Conservation (phyloP, 1,140 invertebrate species). For the Drosophila neocordata region DNA sequence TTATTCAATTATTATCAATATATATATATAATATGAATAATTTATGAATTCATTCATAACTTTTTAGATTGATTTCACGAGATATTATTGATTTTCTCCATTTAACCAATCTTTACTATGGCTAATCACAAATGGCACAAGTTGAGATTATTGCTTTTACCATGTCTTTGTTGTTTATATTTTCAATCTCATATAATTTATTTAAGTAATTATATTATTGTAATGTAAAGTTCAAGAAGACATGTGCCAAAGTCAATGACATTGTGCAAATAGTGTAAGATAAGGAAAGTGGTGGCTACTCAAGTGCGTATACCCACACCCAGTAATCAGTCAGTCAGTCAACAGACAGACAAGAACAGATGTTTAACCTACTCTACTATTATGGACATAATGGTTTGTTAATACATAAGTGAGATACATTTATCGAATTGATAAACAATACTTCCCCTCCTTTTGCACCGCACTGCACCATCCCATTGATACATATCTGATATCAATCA, state of each 20-base stretch:
- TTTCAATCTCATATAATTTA: neutral
- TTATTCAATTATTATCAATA: no score
- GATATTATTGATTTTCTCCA: no score
- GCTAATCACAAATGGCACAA: no score
- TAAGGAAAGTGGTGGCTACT: conserved; percentile 19
- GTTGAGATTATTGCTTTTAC: neutral
- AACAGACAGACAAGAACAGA: conserved; percentile 32
- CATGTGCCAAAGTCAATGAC: conserved; percentile 42
- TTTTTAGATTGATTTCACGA: no score
- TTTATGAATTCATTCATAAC: no score
- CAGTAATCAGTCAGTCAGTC: conserved; percentile 29
- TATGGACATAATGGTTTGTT: conserved; percentile 29
- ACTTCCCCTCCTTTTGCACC: no score
- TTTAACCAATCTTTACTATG: no score
- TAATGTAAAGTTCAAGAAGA: conserved; percentile 13
- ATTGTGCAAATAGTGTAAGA: conserved; percentile 39
- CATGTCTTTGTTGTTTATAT: no score
- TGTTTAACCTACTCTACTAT: conserved; percentile 16
- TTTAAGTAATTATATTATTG: conserved; percentile 31
- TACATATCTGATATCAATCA: no score
- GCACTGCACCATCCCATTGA: neutral
- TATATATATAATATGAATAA: no score
- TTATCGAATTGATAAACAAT: conserved; percentile 7
- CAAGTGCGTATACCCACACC: conserved; percentile 21
- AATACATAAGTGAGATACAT: conserved; percentile 26